Evolutionary conservation across 2,797 vertebrate species (phyloP), one percentile per base, ranked within the genome.

Genomic region (Trematomus bernacchii): DNA sequence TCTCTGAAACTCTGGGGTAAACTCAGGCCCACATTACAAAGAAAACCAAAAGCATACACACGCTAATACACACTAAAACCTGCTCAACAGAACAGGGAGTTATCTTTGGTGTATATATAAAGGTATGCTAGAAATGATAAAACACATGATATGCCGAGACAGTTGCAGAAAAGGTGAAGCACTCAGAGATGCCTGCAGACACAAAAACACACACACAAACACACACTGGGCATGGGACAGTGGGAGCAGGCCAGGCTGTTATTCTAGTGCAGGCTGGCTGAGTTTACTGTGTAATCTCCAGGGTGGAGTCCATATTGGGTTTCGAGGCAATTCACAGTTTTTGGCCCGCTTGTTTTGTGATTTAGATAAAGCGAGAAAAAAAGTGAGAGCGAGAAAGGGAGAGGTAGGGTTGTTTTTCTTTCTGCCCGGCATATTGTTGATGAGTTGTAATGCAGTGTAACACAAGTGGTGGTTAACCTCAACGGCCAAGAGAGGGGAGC

Each of bases 381-480:
- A 65, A 74, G 51, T 27, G 23, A 79, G 66, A 61, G 85, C 75
- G 77, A 85, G 75, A 75, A 53, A 82, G 51, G 68, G 65, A 82
- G 71, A 72, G 62, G 65, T 71, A 70, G 70, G 85, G 68, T 86
- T 90, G 82, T 79, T 85, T 89, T 82, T 90, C 77, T 83, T 77
- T 86, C 79, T 82, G 80, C 71, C 69, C 67, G 61, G 84, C 59
- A 61, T 83, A 87, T 87, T 93, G 88, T 82, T 91, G 86, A 92
- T 84, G 85, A 94, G 81, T 92, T 92, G 92, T 94, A 93, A 92
- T 91, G 92, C 90, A 93, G 90, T 91, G 92, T 92, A 92, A 93
- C 93, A 95, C 92, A 94, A 96, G 92, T 87, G 90, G 93, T 88
- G 94, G 94, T 95, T 94, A 94, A 95, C 95, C 95, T 92, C 92